Conservation (phyloP, 2,797 vertebrate genomes). For the Passerculus sandwichensis region DNA sequence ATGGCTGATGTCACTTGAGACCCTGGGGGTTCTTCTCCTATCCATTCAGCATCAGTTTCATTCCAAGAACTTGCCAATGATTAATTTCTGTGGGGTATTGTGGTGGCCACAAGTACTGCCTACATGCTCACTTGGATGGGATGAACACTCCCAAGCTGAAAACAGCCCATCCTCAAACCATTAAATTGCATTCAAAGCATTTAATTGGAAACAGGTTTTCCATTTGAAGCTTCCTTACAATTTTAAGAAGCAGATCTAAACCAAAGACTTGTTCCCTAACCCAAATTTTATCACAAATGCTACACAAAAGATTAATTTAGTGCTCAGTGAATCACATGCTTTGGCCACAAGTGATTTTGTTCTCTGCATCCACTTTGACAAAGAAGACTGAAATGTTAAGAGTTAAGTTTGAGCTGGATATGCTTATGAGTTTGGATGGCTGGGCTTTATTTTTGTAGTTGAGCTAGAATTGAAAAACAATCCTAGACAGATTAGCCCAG, state of each 20-base stretch:
- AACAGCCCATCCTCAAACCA: not conserved
- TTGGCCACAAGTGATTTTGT: not conserved
- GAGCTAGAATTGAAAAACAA: not conserved
- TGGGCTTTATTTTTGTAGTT: not conserved
- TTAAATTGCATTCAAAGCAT: not conserved
- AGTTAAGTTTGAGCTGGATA: not conserved
- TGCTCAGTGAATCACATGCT: not conserved
- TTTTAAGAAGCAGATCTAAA: not conserved
- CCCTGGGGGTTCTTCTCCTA: not conserved
- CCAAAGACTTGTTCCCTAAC: not conserved
- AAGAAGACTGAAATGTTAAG: not conserved
- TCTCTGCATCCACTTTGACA: not conserved
- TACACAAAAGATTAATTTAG: no score
- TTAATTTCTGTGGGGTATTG: accelerated
- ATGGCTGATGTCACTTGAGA: not conserved
- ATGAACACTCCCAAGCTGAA: not conserved
- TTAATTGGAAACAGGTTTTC: not conserved
- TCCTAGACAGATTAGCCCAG: not conserved
- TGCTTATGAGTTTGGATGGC: not conserved
- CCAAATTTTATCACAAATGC: not conserved
- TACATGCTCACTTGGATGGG: accelerated
- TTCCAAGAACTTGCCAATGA: not conserved
- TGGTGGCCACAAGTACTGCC: not conserved
- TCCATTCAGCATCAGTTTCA: not conserved
- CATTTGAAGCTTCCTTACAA: not conserved